These are phyloP conservation scores for Sardinella longiceps DNA, from an alignment of 2,797 vertebrate genomes.

Conservation along the genomic window DNA sequence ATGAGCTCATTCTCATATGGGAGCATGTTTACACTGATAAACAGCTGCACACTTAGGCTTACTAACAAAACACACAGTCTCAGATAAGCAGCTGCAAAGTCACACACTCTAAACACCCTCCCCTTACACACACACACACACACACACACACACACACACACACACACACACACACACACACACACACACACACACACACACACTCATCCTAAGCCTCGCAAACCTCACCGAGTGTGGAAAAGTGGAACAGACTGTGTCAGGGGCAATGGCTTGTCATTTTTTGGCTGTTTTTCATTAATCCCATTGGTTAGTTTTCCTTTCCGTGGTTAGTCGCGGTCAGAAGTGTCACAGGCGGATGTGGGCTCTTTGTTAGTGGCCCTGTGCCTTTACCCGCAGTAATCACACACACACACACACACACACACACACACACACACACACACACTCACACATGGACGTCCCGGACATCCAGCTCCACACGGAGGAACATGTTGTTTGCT, in stretches of 20 bases:
- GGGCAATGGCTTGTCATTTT: not conserved
- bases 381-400: not conserved
- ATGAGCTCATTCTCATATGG: slow-evolving; percentile 18
- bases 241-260: slow-evolving; percentile 3
- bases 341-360: not conserved
- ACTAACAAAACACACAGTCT: slow-evolving; percentile 11
- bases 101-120: not conserved
- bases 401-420: not conserved
- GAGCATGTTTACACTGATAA: slow-evolving; percentile 7
- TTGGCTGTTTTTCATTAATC: slow-evolving; percentile 1
- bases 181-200: slow-evolving; percentile 1
- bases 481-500: not conserved
- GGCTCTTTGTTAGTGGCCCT: not conserved
- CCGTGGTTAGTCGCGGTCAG: not conserved
- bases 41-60: slow-evolving; percentile 23
- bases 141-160: slow-evolving; percentile 6
- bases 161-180: not conserved
- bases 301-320: not conserved
- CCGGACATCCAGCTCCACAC: not conserved
- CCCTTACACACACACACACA: not conserved
- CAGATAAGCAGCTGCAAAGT: slow-evolving; percentile 17
- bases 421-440: not conserved
- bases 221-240: not conserved
- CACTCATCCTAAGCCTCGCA: not conserved
- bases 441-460: not conserved